Evolutionary conservation across 2,888 invertebrate genomes (phyloP).

Genomic region (Sturmia bella): DNA sequence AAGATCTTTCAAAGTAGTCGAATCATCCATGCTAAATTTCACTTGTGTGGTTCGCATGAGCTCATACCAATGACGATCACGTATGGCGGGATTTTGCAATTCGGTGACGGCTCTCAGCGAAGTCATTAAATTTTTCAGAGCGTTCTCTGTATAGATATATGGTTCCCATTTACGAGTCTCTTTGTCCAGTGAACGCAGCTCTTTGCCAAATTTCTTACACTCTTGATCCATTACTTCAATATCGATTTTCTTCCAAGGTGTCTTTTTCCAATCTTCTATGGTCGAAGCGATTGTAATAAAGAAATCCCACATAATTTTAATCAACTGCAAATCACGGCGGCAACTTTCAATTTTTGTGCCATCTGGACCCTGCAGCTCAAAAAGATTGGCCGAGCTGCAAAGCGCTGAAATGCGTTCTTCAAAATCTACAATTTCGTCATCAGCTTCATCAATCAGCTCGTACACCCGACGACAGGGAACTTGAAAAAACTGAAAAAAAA

Average conservation of each 20-base stretch:
- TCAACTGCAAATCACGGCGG: constrained; percentile 88
- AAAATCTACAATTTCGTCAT: constrained; percentile 85
- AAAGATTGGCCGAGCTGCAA: constrained; percentile 89
- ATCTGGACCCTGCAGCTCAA: constrained; percentile 93
- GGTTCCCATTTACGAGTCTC: constrained; percentile 91
- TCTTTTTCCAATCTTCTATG: constrained; percentile 95
- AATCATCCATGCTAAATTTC: constrained; percentile 78
- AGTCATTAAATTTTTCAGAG: constrained; percentile 95
- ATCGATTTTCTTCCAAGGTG: constrained; percentile 96
- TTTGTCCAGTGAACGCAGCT: constrained; percentile 90
- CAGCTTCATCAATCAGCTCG: constrained; percentile 86
- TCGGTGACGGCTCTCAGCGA: constrained; percentile 96
- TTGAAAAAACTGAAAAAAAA: constrained; percentile 83
- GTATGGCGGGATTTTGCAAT: constrained; percentile 95
- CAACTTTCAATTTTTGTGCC: constrained; percentile 89
- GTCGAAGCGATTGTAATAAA: constrained; percentile 90
- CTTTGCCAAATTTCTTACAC: constrained; percentile 95
- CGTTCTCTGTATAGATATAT: constrained; percentile 89
- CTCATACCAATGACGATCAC: constrained; percentile 96
- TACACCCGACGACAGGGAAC: constrained; percentile 87
- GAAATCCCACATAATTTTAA: constrained; percentile 95
- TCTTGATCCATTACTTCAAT: constrained; percentile 97
- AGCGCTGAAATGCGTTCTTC: constrained; percentile 87
- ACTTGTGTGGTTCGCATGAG: constrained; percentile 96
- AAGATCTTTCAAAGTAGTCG: constrained; percentile 93